A percentile compares a stretch with the other conserved stretches of the same genome.
phyloP scores from a whole-genome alignment of 2,888 invertebrate genomes.

The Ypsolopha scabrella region DNA sequence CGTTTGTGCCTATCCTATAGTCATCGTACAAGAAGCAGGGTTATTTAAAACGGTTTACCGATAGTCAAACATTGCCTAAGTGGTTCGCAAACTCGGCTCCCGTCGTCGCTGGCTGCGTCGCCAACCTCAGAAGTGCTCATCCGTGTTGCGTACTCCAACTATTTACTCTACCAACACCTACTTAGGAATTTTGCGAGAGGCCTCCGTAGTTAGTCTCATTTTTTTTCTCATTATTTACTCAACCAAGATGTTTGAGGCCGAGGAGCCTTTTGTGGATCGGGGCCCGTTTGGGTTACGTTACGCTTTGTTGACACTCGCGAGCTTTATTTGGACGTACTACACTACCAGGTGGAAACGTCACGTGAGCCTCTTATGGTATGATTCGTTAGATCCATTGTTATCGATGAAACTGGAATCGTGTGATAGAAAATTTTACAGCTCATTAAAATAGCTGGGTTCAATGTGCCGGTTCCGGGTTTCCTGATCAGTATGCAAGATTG shows the following conservation, averaged over 20 bases:
- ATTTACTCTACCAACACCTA: constrained; percentile 22
- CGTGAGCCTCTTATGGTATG: no score
- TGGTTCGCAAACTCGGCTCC: constrained; percentile 28
- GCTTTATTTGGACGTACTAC: not conserved
- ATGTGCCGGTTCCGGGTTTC: constrained; percentile 20
- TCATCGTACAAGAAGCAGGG: no score
- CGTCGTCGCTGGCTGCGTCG: constrained; percentile 43
- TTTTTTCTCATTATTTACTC: no score
- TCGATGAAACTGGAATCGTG: no score
- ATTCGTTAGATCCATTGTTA: no score
- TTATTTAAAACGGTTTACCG: not conserved
- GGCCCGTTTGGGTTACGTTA: constrained; percentile 2
- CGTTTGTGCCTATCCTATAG: no score
- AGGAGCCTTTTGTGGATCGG: not conserved
- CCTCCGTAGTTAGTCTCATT: no score
- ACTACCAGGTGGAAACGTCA: no score
- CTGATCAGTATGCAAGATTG: constrained; percentile 32
- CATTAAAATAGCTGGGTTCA: constrained; percentile 10
- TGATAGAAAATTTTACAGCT: not conserved
- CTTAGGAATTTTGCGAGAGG: no score
- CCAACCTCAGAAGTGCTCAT: constrained; percentile 44
- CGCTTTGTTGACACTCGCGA: constrained; percentile 2
- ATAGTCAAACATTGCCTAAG: constrained; percentile 6
- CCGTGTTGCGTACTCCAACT: constrained; percentile 43
- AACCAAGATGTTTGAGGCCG: no score